A percentile compares a stretch with the other conserved stretches of the same genome.
Evolutionary conservation across 1,140 invertebrate genomes (phyloP).

Genomic region (Calosoma granatense): DNA sequence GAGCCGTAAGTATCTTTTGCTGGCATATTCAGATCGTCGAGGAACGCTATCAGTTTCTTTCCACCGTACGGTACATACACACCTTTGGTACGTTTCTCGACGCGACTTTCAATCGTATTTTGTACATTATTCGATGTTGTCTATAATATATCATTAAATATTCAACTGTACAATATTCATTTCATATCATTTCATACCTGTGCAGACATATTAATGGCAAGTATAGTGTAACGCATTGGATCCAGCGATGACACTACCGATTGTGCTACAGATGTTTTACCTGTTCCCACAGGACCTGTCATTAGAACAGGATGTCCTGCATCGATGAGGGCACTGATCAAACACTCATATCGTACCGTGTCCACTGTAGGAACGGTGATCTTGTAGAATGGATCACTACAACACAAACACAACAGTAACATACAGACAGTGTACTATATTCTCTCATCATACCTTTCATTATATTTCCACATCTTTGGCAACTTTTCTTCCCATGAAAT

Average conservation of each 20-base stretch:
- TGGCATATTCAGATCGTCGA: conserved; percentile 88
- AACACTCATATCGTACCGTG: conserved; percentile 65
- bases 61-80: conserved; percentile 63
- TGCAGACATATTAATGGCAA: conserved; percentile 77
- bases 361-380: conserved; percentile 76
- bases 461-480: conserved; percentile 56
- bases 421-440: not conserved
- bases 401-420: conserved; percentile 10
- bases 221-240: conserved; percentile 47
- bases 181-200: conserved; percentile 37
- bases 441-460: conserved; percentile 41
- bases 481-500: conserved; percentile 69
- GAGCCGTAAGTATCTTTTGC: conserved; percentile 77
- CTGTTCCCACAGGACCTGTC: conserved; percentile 69
- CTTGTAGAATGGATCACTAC: conserved; percentile 63
- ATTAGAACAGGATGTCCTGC: conserved; percentile 58
- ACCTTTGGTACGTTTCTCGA: conserved; percentile 76
- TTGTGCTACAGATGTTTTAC: conserved; percentile 68
- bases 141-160: conserved; percentile 28
- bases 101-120: conserved; percentile 65
- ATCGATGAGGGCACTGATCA: conserved; percentile 50
- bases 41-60: conserved; percentile 71
- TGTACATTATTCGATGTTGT: conserved; percentile 67
- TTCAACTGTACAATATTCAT: not conserved
- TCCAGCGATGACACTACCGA: conserved; percentile 54